These are phyloP conservation scores for Remorina albescens DNA, from an alignment of 2,797 vertebrate species.

Conservation along the genomic window DNA sequence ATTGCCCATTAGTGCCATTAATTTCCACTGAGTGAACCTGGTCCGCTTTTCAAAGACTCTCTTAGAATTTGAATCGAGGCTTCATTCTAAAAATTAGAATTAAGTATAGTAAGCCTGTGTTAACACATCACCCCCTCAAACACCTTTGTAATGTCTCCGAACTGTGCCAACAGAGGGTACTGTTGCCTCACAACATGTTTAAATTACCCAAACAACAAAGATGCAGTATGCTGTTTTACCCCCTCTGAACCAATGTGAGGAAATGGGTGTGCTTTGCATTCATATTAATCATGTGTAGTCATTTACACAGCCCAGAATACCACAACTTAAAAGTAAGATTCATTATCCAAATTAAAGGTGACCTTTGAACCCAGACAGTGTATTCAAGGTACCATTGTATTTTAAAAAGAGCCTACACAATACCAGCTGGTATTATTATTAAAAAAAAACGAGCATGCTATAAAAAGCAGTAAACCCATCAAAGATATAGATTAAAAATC, in stretches of 20 bases:
- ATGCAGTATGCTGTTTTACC: slow-evolving; percentile 39
- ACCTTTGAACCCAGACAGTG: slow-evolving; percentile 21
- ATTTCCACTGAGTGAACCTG: slow-evolving; percentile 66
- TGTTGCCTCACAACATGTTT: slow-evolving; percentile 80
- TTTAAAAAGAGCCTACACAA: background rate
- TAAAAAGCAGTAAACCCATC: background rate
- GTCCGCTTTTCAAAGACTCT: slow-evolving; percentile 65
- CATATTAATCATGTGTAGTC: background rate
- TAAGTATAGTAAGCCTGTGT: slow-evolving; percentile 20
- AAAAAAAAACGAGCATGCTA: background rate
- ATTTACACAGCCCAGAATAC: background rate
- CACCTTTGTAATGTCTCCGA: slow-evolving; percentile 45
- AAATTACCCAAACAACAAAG: slow-evolving; percentile 64
- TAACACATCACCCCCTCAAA: slow-evolving; percentile 31
- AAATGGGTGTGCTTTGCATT: slow-evolving; percentile 29
- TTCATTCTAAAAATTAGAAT: slow-evolving; percentile 56
- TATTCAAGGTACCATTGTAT: background rate
- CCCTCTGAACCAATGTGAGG: slow-evolving; percentile 16
- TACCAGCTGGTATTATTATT: background rate
- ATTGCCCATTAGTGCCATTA: slow-evolving; percentile 69
- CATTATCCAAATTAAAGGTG: slow-evolving; percentile 5
- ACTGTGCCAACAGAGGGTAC: slow-evolving; percentile 82
- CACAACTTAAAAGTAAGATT: background rate
- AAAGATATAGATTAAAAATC: background rate
- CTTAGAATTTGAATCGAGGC: slow-evolving; percentile 55